Evolutionary conservation across 2,113 vertebrate genomes (phyloP), one percentile per base, ranked within the genome.

Genomic region (Alectura lathami): DNA sequence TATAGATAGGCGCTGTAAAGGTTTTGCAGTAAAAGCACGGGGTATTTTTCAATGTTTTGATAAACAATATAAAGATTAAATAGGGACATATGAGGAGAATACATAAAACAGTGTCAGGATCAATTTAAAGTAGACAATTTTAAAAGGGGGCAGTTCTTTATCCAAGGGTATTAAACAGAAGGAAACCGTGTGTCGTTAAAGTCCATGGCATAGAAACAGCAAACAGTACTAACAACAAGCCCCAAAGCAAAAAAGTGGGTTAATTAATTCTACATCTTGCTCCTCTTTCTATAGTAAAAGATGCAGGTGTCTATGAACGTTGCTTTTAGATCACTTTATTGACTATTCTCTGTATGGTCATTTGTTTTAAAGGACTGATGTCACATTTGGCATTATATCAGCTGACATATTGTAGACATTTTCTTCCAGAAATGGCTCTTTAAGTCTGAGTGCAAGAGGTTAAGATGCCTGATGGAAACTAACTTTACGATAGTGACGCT

Each of bases 281-380:
- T 96, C 96, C 64, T 90, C 83, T 93, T 96, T 86, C 51, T 93
- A 34, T 22, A 94, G 93, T 77, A 63, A 89, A 98, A 98, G 97
- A 98, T 97, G 94, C 62, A 91, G 95, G 86, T 93, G 92, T 97
- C 96, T 95, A 91, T 40, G 80, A 96, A 96, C 88, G 97, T 95
- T 98, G 98, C 98, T 98, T 98, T 98, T 97, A 98, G 98, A 99
- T 98, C 98, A 98, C 97, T 98, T 97, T 98, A 98, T 98, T 98
- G 98, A 98, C 98, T 98, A 97, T 96, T 98, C 98, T 98, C 97
- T 97, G 96, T 96, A 96, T 53, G 94, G 98, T 97, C 98, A 96
- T 99, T 98, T 97, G 97, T 99, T 98, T 98, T 94, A 96, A 96
- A 94, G 96, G 97, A 98, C 97, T 92, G 95, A 97, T 98, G 98